Evolutionary conservation across 2,888 invertebrate genomes (phyloP), one percentile per base, ranked within the genome.

Genomic region (Lingula anatina): DNA sequence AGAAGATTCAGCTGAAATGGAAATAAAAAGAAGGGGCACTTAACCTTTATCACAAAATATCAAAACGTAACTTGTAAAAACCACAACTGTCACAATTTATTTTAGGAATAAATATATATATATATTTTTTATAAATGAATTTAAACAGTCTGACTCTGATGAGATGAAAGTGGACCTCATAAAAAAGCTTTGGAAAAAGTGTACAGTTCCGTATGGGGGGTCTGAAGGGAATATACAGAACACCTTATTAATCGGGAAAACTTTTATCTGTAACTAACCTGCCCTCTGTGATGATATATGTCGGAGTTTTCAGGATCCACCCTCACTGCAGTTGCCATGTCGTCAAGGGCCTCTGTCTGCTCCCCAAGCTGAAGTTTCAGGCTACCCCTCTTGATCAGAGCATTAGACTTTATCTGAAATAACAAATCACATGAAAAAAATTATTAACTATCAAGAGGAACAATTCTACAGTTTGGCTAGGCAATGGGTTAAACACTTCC

Each of bases 211-310:
- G n/a, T n/a, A n/a, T n/a, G n/a, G n/a, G n/a, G n/a, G n/a, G n/a
- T n/a, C n/a, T n/a, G n/a, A n/a, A n/a, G n/a, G n/a, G n/a, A n/a
- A n/a, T n/a, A n/a, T n/a, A n/a, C n/a, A n/a, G n/a, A n/a, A n/a
- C n/a, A n/a, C n/a, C n/a, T n/a, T n/a, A n/a, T n/a, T n/a, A n/a
- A n/a, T n/a, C n/a, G n/a, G n/a, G n/a, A n/a, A n/a, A n/a, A n/a
- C n/a, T n/a, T n/a, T n/a, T n/a, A n/a, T n/a, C n/a, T n/a, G n/a
- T 15, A 31, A 28, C 53, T 57, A 53, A 84, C 84, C 79, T 84
- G 84, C 45, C 93, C 95, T 55, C 93, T 81, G 70, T 96, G 94
- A 74, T 94, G 91, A 76, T 88, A 95, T 46, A 96, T 85, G 74
- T 96, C 96, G 23, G 88, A 84, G 74, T 89, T 90, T 28, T 86